Percentiles rank a stretch among this genome's conserved stretches.
These are phyloP conservation scores for Pseudopipra pipra DNA, from an alignment of 2,113 vertebrate genomes.

Conservation along the genomic window DNA sequence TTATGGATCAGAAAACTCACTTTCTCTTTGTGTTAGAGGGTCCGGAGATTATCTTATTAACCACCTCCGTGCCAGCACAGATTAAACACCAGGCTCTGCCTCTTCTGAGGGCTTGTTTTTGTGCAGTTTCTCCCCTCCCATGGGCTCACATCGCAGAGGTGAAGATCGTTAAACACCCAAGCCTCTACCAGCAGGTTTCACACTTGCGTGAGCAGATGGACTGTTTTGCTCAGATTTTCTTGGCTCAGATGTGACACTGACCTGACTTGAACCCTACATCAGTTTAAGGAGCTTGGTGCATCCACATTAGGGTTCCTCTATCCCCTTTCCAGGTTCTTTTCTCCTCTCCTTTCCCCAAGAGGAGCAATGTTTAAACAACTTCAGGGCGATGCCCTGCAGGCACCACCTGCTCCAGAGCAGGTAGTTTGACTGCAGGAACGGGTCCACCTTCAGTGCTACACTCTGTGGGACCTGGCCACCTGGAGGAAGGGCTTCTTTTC, in stretches of 20 bases:
- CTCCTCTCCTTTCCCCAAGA: neutral
- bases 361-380: neutral
- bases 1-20: constrained; percentile 85
- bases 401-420: neutral
- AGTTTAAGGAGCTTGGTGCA: neutral
- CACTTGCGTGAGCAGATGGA: neutral
- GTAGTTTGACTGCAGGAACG: rapidly evolving
- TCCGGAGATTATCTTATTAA: constrained; percentile 75
- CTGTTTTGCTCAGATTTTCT: neutral
- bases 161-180: neutral
- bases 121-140: neutral
- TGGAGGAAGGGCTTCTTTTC: neutral
- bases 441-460: rapidly evolving
- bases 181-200: neutral
- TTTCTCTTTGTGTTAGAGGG: constrained; percentile 75
- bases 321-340: neutral
- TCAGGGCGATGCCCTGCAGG: rapidly evolving
- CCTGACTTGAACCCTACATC: neutral
- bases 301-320: neutral
- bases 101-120: neutral
- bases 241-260: neutral
- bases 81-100: neutral
- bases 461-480: neutral
- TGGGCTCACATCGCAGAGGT: rapidly evolving
- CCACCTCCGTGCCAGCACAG: constrained; percentile 52